These are phyloP conservation scores for Sebastes trivittatus DNA, from an alignment of 2,797 vertebrate species.

Conservation along the genomic window DNA sequence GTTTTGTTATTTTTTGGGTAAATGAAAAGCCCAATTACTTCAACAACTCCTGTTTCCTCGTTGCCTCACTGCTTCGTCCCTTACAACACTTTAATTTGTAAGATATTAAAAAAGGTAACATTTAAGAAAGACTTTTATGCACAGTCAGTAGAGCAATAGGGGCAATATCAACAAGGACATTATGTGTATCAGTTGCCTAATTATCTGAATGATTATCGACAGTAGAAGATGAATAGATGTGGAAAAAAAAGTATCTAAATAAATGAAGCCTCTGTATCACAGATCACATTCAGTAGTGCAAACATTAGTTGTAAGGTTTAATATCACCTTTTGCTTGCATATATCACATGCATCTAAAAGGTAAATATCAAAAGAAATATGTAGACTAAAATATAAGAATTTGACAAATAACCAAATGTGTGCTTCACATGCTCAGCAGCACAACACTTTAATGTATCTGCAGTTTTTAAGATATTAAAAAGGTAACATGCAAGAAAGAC, in stretches of 20 bases:
- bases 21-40: too few relatives aligned
- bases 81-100: neutral
- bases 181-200: neutral
- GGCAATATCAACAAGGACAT: neutral
- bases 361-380: neutral
- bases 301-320: neutral
- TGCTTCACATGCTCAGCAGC: neutral
- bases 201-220: neutral
- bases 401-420: neutral
- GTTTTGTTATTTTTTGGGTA: too few relatives aligned
- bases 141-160: neutral
- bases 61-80: too few relatives aligned
- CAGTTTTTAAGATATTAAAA: neutral
- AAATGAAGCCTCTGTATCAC: neutral
- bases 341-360: neutral
- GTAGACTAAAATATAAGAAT: neutral
- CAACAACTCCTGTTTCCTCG: too few relatives aligned
- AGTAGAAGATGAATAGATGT: neutral
- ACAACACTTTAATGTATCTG: neutral
- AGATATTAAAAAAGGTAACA: neutral
- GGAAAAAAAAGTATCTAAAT: neutral
- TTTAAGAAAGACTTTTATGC: too few relatives aligned
- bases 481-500: neutral
- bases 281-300: neutral
- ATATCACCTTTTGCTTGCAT: neutral